phyloP scores from a whole-genome alignment of 2,888 invertebrate species.

The Plagodis dolabraria region DNA sequence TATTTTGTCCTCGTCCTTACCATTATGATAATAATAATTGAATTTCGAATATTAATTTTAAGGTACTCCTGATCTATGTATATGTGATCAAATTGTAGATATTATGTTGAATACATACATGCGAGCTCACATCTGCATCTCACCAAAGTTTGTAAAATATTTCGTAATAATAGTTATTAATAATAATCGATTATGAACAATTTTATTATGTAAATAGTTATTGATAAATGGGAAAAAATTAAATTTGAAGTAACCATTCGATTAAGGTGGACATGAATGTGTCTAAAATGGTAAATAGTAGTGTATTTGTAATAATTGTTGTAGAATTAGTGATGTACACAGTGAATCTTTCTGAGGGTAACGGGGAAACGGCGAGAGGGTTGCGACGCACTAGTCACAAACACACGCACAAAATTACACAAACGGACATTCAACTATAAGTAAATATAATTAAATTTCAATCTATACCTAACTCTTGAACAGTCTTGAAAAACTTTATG shows the following conservation, averaged over 20 bases:
- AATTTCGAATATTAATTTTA: constrained; percentile 31
- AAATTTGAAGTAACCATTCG: constrained; percentile 71
- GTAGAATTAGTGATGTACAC: constrained; percentile 77
- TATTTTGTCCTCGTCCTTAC: constrained; percentile 38
- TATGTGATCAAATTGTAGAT: constrained; percentile 48
- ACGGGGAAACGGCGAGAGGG: constrained; percentile 56
- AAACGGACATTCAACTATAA: constrained; percentile 19
- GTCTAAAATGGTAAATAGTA: constrained; percentile 82
- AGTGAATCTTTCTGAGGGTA: constrained; percentile 52
- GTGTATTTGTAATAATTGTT: constrained; percentile 81
- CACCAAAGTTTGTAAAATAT: constrained; percentile 85
- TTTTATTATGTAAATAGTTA: constrained; percentile 82
- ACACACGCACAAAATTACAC: constrained; percentile 41
- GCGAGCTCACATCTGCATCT: constrained; percentile 78
- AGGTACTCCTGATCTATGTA: constrained; percentile 35
- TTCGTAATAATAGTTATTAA: constrained; percentile 76
- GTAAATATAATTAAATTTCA: constrained; percentile 30
- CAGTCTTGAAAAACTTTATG: constrained; percentile 7
- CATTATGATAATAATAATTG: constrained; percentile 35
- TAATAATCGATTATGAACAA: constrained; percentile 77
- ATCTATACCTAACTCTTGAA: constrained; percentile 7
- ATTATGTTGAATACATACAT: constrained; percentile 46
- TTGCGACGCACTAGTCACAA: constrained; percentile 79
- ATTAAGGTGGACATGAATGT: constrained; percentile 70
- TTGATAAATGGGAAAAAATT: constrained; percentile 70